Percentiles rank a stretch among this genome's conserved stretches.
phyloP scores from a whole-genome alignment of 64 coral and sea anemone species.

The Montipora cactus region DNA sequence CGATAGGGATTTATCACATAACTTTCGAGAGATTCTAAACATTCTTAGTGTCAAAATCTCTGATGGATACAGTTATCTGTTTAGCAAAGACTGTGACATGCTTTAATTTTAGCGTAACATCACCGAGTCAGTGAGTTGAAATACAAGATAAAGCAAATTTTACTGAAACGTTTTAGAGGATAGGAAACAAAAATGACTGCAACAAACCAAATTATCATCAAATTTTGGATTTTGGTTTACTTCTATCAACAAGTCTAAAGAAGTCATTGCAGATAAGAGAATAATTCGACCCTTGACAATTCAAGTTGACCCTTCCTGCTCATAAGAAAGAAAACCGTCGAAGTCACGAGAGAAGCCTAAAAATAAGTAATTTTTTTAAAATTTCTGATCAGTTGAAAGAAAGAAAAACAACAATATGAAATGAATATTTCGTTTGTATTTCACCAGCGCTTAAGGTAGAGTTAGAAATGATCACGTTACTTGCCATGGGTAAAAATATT shows the following conservation, averaged over 20 bases:
- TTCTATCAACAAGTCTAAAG: constrained; percentile 8
- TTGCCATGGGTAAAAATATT: background rate
- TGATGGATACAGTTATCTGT: too few relatives aligned
- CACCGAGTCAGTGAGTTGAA: too few relatives aligned
- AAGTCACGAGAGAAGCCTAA: background rate
- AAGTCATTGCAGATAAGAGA: constrained; percentile 6
- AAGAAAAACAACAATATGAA: background rate
- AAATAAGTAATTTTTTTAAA: background rate
- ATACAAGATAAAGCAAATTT: background rate
- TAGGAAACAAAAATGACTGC: too few relatives aligned
- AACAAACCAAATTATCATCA: too few relatives aligned
- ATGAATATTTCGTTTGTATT: background rate
- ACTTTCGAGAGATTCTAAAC: too few relatives aligned
- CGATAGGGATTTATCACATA: too few relatives aligned
- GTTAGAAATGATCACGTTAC: background rate
- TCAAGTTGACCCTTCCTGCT: too few relatives aligned
- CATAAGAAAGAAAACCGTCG: background rate
- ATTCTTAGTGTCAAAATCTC: too few relatives aligned
- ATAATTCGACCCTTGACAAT: background rate
- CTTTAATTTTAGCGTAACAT: too few relatives aligned
- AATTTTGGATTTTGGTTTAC: background rate
- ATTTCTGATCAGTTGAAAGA: background rate
- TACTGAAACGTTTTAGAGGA: background rate
- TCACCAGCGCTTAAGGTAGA: background rate
- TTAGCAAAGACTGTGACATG: too few relatives aligned